These are phyloP conservation scores for Drosophila orosa DNA, from an alignment of 1,140 invertebrate species.

Conservation along the genomic window DNA sequence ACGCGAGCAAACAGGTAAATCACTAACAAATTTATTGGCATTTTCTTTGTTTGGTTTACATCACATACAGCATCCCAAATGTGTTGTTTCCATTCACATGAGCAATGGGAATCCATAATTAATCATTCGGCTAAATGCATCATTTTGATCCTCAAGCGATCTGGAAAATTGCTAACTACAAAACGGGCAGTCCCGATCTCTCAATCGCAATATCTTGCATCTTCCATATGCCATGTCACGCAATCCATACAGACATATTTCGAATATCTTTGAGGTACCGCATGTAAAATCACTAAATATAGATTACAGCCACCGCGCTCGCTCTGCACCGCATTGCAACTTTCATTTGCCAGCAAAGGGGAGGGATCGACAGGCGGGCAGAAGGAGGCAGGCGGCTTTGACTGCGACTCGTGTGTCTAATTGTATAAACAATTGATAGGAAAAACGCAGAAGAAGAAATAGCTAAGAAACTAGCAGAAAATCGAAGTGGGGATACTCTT, in stretches of 20 bases:
- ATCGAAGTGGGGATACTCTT: conserved; percentile 19
- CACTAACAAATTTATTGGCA: conserved; percentile 9
- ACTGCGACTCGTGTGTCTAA: conserved; percentile 61
- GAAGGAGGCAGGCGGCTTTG: conserved; percentile 12
- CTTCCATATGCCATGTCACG: conserved; percentile 33
- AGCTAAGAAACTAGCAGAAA: background rate
- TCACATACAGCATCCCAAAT: background rate
- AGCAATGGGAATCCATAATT: conserved; percentile 35
- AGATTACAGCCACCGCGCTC: conserved; percentile 75
- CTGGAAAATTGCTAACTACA: conserved; percentile 74
- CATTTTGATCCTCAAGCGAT: conserved; percentile 55
- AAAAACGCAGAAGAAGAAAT: conserved; percentile 34
- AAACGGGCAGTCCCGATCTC: conserved; percentile 58
- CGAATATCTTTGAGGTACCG: conserved; percentile 77
- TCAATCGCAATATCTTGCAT: conserved; percentile 19
- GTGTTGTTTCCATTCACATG: conserved; percentile 26
- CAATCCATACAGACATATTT: conserved; percentile 63
- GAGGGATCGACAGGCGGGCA: conserved; percentile 2
- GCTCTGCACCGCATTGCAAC: conserved; percentile 66
- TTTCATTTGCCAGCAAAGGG: conserved; percentile 65
- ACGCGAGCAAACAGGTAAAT: conserved; percentile 55
- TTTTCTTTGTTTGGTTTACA: conserved; percentile 41
- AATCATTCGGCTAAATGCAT: conserved; percentile 55
- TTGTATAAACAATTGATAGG: conserved; percentile 77
- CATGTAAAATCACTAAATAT: conserved; percentile 83